These are phyloP conservation scores for Platorchestia sp. DNA, from an alignment of 1,140 invertebrate genomes.

Conservation along the genomic window DNA sequence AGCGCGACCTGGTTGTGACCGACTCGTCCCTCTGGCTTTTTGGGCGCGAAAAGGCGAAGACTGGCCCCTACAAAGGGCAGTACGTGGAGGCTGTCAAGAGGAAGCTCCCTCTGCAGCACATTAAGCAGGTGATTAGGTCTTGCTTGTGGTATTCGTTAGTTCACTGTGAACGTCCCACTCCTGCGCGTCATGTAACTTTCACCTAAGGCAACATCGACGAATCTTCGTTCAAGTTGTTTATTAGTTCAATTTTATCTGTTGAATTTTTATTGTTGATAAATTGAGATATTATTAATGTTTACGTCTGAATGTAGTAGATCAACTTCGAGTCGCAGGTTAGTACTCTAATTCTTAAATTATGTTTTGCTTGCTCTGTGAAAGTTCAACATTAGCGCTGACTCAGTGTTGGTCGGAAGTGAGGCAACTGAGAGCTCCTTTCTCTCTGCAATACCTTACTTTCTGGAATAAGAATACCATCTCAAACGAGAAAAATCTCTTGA, in stretches of 20 bases:
- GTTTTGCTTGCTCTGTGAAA: no score
- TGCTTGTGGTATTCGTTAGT: background rate
- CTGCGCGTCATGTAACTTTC: background rate
- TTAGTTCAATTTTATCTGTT: background rate
- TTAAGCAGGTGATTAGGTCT: constrained; percentile 74
- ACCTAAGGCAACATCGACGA: background rate
- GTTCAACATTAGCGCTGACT: no score
- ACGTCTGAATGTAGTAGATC: no score
- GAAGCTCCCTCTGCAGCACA: constrained; percentile 76
- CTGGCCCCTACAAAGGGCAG: constrained; percentile 77
- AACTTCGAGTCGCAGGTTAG: no score
- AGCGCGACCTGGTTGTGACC: constrained; percentile 80
- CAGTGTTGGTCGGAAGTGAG: no score
- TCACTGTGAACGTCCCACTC: background rate
- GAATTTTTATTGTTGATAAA: background rate
- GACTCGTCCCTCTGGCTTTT: constrained; percentile 77
- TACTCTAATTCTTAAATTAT: no score
- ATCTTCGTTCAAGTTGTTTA: background rate
- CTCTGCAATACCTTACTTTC: no score
- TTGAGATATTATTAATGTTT: background rate
- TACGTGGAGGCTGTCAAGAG: constrained; percentile 79
- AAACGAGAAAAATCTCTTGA: no score
- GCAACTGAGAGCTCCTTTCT: no score
- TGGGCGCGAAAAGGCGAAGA: constrained; percentile 75
- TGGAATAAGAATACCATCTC: no score